Conservation (phyloP, 2,888 invertebrate genomes). For the Microctonus aethiopoides region DNA sequence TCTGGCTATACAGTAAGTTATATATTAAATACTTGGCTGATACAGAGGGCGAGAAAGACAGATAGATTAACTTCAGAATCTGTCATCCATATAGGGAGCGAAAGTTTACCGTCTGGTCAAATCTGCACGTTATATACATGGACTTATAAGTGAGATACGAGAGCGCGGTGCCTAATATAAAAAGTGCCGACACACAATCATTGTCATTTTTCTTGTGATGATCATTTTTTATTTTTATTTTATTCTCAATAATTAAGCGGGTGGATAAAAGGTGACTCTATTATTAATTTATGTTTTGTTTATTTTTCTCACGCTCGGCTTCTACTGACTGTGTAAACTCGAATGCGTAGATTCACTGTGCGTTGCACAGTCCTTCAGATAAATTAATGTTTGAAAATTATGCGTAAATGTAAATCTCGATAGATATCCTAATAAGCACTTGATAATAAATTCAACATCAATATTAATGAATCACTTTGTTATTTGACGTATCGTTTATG, state of each 20-base stretch:
- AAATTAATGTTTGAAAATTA: conserved; percentile 11
- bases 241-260: neutral
- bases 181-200: neutral
- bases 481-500: neutral
- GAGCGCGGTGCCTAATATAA: neutral
- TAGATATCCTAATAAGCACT: conserved; percentile 7
- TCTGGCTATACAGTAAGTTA: neutral
- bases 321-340: neutral
- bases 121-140: conserved; percentile 36
- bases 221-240: neutral
- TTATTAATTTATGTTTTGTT: neutral
- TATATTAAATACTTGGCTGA: conserved; percentile 35
- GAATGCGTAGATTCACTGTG: neutral
- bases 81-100: conserved; percentile 66
- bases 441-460: conserved; percentile 8
- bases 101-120: conserved; percentile 58
- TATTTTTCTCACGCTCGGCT: neutral
- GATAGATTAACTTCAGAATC: conserved; percentile 36
- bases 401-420: neutral
- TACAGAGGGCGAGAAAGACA: conserved; percentile 36
- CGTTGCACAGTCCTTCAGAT: neutral
- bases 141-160: conserved; percentile 28
- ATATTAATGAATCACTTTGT: conserved; percentile 5
- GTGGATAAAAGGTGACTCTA: neutral
- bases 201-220: conserved; percentile 7